phyloP scores from a whole-genome alignment of 2,797 vertebrate species.

The Fistularia tabacaria region DNA sequence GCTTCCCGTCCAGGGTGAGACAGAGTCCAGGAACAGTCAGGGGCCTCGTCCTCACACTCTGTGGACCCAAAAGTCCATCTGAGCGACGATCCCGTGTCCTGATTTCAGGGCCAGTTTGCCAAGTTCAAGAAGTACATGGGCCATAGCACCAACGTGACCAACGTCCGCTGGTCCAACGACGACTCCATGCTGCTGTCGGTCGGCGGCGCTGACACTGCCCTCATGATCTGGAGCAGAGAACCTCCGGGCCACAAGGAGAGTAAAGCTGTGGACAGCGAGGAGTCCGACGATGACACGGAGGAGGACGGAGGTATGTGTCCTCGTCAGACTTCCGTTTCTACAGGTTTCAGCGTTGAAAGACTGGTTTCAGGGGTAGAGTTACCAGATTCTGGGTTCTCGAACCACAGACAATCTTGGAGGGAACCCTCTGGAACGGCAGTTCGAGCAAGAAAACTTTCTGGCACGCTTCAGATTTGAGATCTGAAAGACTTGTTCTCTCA shows the following conservation, averaged over 20 bases:
- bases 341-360: no score
- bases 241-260: slow-evolving; percentile 85
- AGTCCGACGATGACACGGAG: slow-evolving; percentile 89
- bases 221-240: slow-evolving; percentile 96
- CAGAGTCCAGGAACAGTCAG: no score
- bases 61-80: no score
- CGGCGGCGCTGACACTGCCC: slow-evolving; percentile 89
- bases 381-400: no score
- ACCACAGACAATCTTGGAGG: no score
- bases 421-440: no score
- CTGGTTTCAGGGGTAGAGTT: no score
- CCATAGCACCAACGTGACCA: slow-evolving; percentile 93
- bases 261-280: slow-evolving; percentile 92
- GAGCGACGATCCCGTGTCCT: neutral
- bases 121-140: slow-evolving; percentile 94
- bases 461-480: no score
- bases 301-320: slow-evolving; percentile 88
- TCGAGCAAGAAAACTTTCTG: no score
- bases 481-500: slow-evolving; percentile 43
- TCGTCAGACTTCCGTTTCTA: no score
- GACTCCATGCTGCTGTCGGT: slow-evolving; percentile 89
- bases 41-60: no score
- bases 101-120: slow-evolving; percentile 84
- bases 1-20: slow-evolving; percentile 87
- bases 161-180: slow-evolving; percentile 90